phyloP scores from a whole-genome alignment of 2,888 invertebrate genomes.

The Lysandra coridon region DNA sequence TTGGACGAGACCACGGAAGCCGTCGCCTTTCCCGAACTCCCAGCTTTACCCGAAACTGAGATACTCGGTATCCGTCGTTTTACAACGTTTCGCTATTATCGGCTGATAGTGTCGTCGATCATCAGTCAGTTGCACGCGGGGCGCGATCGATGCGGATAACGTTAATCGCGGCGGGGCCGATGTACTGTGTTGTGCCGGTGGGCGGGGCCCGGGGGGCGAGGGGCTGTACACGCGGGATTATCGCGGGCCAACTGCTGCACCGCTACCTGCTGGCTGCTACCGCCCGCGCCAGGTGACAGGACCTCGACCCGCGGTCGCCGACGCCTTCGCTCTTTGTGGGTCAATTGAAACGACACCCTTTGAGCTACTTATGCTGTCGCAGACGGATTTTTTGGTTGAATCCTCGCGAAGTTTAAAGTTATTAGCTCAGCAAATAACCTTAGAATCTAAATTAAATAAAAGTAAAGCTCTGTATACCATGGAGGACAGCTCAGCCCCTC shows the following conservation, averaged over 20 bases:
- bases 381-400: too few relatives aligned
- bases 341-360: too few relatives aligned
- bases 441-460: too few relatives aligned
- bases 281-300: too few relatives aligned
- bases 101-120: background rate
- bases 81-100: background rate
- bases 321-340: too few relatives aligned
- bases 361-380: too few relatives aligned
- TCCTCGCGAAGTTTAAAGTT: too few relatives aligned
- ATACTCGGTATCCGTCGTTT: background rate
- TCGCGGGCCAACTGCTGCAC: background rate
- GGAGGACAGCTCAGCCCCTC: too few relatives aligned
- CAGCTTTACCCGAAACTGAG: background rate
- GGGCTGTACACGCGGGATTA: background rate
- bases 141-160: slow-evolving; percentile 7
- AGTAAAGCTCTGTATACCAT: too few relatives aligned
- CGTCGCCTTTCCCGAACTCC: background rate
- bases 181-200: background rate
- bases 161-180: background rate
- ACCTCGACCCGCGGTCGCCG: too few relatives aligned
- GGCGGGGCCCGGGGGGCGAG: background rate
- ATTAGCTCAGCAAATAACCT: too few relatives aligned
- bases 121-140: background rate
- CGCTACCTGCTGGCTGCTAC: too few relatives aligned
- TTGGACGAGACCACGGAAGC: background rate